Evolutionary conservation across 2,113 vertebrate species (phyloP).

Genomic region (Xerus inauris): DNA sequence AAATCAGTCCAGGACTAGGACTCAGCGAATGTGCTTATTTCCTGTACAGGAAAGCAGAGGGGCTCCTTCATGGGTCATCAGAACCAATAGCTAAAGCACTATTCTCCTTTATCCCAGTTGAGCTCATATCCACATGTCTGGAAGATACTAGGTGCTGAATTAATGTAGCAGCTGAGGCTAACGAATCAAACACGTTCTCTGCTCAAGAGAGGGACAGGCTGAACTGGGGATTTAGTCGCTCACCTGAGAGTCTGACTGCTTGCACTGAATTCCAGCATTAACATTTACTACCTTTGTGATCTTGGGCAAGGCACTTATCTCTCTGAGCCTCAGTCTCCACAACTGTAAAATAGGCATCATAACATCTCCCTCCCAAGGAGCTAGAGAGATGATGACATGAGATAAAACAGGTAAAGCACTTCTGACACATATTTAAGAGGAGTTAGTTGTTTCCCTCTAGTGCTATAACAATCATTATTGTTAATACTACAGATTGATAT

Average conservation of each 20-base stretch:
- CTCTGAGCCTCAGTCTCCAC: neutral
- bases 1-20: neutral
- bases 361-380: neutral
- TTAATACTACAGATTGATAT: neutral
- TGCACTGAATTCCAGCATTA: neutral
- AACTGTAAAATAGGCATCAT: neutral
- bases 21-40: neutral
- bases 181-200: neutral
- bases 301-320: neutral
- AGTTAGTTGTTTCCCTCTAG: neutral
- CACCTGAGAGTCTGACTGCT: rapidly evolving
- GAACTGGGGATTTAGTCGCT: neutral
- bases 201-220: neutral
- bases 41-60: neutral
- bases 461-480: neutral
- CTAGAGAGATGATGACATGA: neutral
- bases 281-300: neutral
- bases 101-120: neutral
- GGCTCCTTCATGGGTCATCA: rapidly evolving
- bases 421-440: neutral
- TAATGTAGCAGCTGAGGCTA: neutral
- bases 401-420: neutral
- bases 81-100: neutral
- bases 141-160: neutral
- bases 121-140: neutral